Percentiles rank a stretch among this genome's conserved stretches.
Conservation (phyloP, 2,888 invertebrate genomes). For the Quadroppia sp. region DNA sequence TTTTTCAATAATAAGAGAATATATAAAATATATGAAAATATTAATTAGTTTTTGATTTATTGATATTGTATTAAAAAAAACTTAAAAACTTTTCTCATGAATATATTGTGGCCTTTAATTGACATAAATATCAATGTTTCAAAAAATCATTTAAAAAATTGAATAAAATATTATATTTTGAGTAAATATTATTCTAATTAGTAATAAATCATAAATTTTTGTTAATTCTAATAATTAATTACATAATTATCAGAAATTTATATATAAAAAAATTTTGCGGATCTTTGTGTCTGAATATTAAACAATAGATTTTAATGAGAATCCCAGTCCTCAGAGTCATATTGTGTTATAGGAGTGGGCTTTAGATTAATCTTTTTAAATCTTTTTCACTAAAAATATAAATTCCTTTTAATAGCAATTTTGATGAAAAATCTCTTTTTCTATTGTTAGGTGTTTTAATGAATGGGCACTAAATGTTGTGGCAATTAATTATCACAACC, state of each 20-base stretch:
- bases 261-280: background rate
- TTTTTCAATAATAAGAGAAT: background rate
- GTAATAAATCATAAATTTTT: background rate
- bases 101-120: conserved; percentile 9
- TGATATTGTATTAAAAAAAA: background rate
- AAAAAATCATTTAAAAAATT: background rate
- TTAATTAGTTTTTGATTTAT: conserved; percentile 17
- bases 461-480: background rate
- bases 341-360: background rate
- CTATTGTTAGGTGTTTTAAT: conserved; percentile 37
- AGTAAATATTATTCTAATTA: background rate
- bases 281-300: background rate
- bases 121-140: background rate
- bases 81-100: background rate
- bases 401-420: conserved; percentile 24
- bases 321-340: background rate
- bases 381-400: background rate
- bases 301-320: background rate
- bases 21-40: background rate
- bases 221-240: conserved; percentile 12
- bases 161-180: background rate
- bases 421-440: conserved; percentile 31
- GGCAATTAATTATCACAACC: conserved; percentile 14
- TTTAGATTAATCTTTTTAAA: background rate
- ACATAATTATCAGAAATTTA: background rate